Conservation (phyloP, 2,888 invertebrate genomes). For the Hybos culiciformis region DNA sequence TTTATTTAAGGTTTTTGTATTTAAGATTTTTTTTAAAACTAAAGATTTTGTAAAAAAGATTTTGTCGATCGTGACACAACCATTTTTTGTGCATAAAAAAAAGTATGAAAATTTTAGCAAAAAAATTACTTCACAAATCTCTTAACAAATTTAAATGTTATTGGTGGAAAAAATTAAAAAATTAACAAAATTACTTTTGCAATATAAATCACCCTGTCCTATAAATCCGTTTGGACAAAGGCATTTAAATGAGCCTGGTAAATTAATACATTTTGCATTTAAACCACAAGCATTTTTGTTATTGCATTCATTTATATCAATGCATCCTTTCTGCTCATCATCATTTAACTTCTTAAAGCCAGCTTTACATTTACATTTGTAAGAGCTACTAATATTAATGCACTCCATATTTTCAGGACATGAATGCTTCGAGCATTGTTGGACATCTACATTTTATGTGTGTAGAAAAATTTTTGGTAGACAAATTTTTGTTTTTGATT, state of each 20-base stretch:
- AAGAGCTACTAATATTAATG: constrained; percentile 62
- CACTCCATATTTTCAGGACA: constrained; percentile 60
- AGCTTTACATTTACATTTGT: constrained; percentile 54
- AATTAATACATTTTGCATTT: constrained; percentile 68
- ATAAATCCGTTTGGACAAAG: constrained; percentile 61
- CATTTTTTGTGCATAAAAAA: background rate
- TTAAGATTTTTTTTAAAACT: no score
- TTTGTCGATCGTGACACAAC: constrained; percentile 5
- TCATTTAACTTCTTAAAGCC: constrained; percentile 40
- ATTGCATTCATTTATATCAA: constrained; percentile 63
- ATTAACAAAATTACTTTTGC: constrained; percentile 53
- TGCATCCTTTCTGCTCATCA: constrained; percentile 42
- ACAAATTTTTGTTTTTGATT: no score
- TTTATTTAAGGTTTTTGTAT: no score
- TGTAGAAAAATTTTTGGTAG: no score
- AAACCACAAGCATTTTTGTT: constrained; percentile 52
- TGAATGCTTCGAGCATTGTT: constrained; percentile 54
- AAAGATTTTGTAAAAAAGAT: no score
- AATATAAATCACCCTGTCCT: constrained; percentile 58
- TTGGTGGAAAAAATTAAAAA: background rate
- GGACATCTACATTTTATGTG: no score
- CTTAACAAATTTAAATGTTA: no score
- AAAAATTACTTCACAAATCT: background rate
- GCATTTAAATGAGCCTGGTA: constrained; percentile 66
- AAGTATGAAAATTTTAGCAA: constrained; percentile 7